Conservation (phyloP, 1,140 invertebrate species). For the Saccostrea glomerata region DNA sequence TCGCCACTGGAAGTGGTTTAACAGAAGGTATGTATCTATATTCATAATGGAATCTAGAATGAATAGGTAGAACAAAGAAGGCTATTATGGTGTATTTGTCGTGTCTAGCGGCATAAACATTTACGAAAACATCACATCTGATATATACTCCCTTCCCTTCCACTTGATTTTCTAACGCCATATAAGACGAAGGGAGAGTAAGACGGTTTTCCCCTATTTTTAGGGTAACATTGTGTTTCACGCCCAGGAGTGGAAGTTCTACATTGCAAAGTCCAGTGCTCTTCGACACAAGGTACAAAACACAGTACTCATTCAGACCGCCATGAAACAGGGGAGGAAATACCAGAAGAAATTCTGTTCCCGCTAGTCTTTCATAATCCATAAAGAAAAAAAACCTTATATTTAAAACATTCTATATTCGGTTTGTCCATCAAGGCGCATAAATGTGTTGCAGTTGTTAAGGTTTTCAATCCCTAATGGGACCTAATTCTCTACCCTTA, state of each 20-base stretch:
- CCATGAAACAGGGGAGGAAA: constrained; percentile 5
- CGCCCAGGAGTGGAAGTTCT: not conserved
- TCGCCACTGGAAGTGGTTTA: not conserved
- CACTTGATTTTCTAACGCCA: constrained; percentile 8
- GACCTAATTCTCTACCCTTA: too few species aligned
- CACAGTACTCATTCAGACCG: not conserved
- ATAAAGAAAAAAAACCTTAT: too few species aligned
- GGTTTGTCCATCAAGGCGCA: too few species aligned
- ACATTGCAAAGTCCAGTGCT: not conserved
- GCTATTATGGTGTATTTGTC: not conserved
- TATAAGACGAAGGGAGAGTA: not conserved
- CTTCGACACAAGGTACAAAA: not conserved
- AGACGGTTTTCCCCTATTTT: not conserved
- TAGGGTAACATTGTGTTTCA: not conserved
- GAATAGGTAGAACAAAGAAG: not conserved
- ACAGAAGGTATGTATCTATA: not conserved
- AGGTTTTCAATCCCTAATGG: too few species aligned
- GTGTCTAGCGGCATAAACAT: not conserved
- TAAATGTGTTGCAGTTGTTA: too few species aligned
- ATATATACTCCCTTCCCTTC: constrained; percentile 4
- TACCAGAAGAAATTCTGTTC: not conserved
- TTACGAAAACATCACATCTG: not conserved
- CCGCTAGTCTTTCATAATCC: not conserved
- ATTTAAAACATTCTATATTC: too few species aligned
- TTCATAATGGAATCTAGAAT: not conserved